Evolutionary conservation across 2,113 vertebrate genomes (phyloP).

Genomic region (Butorides virescens): DNA sequence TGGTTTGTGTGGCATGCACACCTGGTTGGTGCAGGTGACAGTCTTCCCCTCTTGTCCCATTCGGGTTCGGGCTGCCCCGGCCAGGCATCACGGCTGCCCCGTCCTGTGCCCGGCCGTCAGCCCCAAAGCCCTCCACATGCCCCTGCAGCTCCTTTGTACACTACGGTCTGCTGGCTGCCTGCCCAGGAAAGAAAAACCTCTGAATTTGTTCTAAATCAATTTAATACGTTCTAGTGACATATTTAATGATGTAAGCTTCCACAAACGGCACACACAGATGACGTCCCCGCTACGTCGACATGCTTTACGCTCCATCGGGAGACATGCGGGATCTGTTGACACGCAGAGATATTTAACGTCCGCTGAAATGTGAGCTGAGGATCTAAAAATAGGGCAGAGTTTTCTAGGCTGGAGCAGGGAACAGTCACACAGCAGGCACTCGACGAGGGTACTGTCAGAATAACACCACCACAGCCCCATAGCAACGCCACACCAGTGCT

Average conservation of each 20-base stretch:
- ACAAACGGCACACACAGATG: background rate
- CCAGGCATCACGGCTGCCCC: background rate
- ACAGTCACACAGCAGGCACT: background rate
- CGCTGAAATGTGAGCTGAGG: conserved; percentile 57
- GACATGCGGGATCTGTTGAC: conserved; percentile 43
- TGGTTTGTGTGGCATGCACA: background rate
- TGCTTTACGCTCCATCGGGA: background rate
- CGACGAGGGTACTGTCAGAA: background rate
- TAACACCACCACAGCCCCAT: conserved; percentile 37
- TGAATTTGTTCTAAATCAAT: background rate
- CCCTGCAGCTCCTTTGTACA: background rate
- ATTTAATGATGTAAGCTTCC: background rate
- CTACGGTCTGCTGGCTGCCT: background rate
- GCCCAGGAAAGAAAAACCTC: background rate
- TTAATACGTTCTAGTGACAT: background rate
- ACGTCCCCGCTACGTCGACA: background rate
- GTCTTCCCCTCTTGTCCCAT: background rate
- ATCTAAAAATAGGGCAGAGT: conserved; percentile 70
- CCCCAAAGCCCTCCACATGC: background rate
- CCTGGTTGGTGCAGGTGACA: background rate
- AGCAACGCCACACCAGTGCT: background rate
- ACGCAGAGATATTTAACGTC: background rate
- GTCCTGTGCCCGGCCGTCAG: rapidly evolving
- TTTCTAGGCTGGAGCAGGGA: conserved; percentile 27
- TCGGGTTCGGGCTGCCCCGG: background rate